Percentiles rank a stretch among this genome's conserved stretches.
Conservation (phyloP, 2,888 invertebrate genomes). For the Malthinus flaveolus region DNA sequence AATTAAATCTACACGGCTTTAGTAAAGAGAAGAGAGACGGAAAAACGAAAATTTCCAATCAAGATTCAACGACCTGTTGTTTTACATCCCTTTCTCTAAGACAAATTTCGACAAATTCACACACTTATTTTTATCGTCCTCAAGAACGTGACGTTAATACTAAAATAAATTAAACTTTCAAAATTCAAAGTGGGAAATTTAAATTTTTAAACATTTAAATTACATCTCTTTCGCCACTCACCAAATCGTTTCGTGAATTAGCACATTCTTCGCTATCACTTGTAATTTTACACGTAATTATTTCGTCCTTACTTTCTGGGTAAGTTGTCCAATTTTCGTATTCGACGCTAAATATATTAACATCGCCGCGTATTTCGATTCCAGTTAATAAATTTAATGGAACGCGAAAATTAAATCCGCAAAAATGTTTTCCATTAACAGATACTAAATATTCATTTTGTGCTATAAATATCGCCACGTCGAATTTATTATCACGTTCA, state of each 20-base stretch:
- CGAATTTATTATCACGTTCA: constrained; percentile 56
- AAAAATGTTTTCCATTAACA: constrained; percentile 74
- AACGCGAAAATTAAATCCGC: constrained; percentile 68
- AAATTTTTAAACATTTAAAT: too few relatives aligned
- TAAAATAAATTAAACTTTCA: not conserved
- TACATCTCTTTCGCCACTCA: not conserved
- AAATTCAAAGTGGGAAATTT: constrained; percentile 2
- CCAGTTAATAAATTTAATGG: constrained; percentile 61
- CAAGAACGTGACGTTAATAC: constrained; percentile 13
- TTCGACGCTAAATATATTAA: constrained; percentile 12
- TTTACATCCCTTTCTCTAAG: constrained; percentile 10
- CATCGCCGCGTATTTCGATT: constrained; percentile 63
- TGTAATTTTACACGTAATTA: not conserved
- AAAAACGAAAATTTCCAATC: constrained; percentile 7
- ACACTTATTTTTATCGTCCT: constrained; percentile 13
- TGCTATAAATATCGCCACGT: constrained; percentile 64
- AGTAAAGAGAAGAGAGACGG: too few relatives aligned
- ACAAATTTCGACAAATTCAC: constrained; percentile 20
- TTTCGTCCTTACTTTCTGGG: constrained; percentile 35
- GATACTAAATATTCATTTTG: constrained; percentile 67
- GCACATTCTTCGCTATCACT: not conserved
- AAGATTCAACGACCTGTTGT: constrained; percentile 18
- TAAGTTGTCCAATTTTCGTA: constrained; percentile 40
- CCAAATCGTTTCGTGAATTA: not conserved
- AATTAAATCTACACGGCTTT: constrained; percentile 12